Evolutionary conservation across 2,113 vertebrate genomes (phyloP).

Genomic region (Pedetes capensis): DNA sequence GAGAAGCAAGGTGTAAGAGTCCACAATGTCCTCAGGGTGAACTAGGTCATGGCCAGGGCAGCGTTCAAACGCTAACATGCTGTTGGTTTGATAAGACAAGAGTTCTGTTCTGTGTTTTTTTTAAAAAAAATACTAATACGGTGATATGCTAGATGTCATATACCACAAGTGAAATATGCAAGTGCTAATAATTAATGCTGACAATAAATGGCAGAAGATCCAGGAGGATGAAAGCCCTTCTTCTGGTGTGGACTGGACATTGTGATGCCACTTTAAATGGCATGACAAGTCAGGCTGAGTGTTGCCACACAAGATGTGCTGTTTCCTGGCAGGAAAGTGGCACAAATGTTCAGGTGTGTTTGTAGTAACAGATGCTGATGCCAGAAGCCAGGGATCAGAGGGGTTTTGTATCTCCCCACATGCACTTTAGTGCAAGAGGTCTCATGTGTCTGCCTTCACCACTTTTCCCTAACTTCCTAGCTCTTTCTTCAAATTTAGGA

Average conservation of each 20-base stretch:
- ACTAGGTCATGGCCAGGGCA: neutral
- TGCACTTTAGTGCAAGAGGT: neutral
- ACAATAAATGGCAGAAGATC: neutral
- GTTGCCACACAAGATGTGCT: neutral
- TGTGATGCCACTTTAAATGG: neutral
- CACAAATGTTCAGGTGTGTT: neutral
- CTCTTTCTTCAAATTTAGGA: neutral
- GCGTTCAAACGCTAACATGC: neutral
- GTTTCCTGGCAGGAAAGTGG: neutral
- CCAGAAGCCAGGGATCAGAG: neutral
- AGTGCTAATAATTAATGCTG: neutral
- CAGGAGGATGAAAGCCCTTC: neutral
- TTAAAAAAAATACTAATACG: neutral
- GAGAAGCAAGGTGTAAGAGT: neutral
- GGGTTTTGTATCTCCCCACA: rapidly evolving
- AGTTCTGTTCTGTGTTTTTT: neutral
- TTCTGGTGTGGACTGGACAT: neutral
- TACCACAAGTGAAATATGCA: neutral
- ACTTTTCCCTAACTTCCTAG: neutral
- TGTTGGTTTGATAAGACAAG: neutral
- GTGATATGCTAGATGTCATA: neutral
- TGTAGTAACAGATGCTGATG: no score
- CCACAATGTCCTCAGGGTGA: neutral
- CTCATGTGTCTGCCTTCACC: neutral
- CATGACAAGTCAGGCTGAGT: rapidly evolving